These are phyloP conservation scores for Drosophila niveifrons DNA, from an alignment of 2,888 invertebrate genomes.

Conservation along the genomic window DNA sequence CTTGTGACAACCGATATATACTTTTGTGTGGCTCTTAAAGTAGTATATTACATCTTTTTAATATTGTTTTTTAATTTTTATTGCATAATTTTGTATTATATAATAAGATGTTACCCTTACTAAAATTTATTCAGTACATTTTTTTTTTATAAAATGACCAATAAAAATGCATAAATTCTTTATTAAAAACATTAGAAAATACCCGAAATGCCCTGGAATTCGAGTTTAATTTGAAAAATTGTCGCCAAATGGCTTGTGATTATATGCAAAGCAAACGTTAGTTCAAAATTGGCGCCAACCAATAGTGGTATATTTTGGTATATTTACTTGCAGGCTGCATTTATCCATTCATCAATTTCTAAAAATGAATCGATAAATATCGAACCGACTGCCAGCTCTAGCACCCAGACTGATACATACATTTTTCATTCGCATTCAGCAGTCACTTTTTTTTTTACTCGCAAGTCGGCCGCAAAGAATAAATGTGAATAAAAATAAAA, in stretches of 20 bases:
- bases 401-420: conserved; percentile 64
- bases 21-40: conserved; percentile 1
- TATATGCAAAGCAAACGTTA: no score
- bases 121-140: no score
- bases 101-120: no score
- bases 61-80: no score
- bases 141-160: no score
- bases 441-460: conserved; percentile 73
- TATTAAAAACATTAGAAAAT: no score
- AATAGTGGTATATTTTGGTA: background rate
- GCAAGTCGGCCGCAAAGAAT: conserved; percentile 75
- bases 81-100: no score
- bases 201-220: no score
- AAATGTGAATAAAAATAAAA: conserved; percentile 61
- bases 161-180: no score
- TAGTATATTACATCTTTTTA: background rate
- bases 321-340: background rate
- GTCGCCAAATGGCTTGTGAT: no score
- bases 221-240: no score
- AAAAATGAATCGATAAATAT: background rate
- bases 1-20: background rate
- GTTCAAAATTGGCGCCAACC: background rate
- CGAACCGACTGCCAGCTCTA: background rate
- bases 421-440: conserved; percentile 65
- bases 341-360: background rate